These are phyloP conservation scores for Andrena dorsata DNA, from an alignment of 2,888 invertebrate genomes.

Conservation along the genomic window DNA sequence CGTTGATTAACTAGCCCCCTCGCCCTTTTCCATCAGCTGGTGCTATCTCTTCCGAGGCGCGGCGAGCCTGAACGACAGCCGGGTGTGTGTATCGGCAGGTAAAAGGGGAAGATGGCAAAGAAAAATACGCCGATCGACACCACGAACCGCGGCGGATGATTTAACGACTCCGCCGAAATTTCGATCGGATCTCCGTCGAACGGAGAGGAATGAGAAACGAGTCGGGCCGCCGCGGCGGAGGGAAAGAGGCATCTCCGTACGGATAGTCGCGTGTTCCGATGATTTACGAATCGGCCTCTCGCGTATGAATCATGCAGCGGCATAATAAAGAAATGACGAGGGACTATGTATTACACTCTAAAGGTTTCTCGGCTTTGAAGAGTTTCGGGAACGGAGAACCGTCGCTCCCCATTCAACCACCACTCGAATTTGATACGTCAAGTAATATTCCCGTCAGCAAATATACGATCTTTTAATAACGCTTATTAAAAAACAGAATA, in stretches of 20 bases:
- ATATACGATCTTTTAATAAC: not conserved
- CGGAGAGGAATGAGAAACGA: conserved; percentile 66
- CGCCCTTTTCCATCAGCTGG: conserved; percentile 31
- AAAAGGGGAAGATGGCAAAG: conserved; percentile 52
- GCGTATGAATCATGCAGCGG: conserved; percentile 68
- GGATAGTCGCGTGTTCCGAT: conserved; percentile 70
- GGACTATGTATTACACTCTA: conserved; percentile 50
- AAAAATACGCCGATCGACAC: conserved; percentile 70
- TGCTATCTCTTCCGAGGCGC: conserved; percentile 14
- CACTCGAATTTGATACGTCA: conserved; percentile 12
- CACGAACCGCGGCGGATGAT: conserved; percentile 72
- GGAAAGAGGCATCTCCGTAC: conserved; percentile 58
- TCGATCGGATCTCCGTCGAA: conserved; percentile 74
- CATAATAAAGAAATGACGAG: conserved; percentile 70
- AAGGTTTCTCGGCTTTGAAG: conserved; percentile 48
- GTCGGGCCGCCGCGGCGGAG: conserved; percentile 60
- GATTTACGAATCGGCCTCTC: conserved; percentile 72
- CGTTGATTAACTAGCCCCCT: conserved; percentile 70
- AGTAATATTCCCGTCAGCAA: conserved; percentile 32
- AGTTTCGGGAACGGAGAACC: conserved; percentile 38
- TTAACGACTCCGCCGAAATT: conserved; percentile 79
- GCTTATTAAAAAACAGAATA: no score
- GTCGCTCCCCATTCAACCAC: not conserved
- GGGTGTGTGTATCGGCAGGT: conserved; percentile 20
- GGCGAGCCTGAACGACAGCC: conserved; percentile 62